phyloP scores from a whole-genome alignment of 1,140 invertebrate genomes.

The Vollenhovia emeryi region DNA sequence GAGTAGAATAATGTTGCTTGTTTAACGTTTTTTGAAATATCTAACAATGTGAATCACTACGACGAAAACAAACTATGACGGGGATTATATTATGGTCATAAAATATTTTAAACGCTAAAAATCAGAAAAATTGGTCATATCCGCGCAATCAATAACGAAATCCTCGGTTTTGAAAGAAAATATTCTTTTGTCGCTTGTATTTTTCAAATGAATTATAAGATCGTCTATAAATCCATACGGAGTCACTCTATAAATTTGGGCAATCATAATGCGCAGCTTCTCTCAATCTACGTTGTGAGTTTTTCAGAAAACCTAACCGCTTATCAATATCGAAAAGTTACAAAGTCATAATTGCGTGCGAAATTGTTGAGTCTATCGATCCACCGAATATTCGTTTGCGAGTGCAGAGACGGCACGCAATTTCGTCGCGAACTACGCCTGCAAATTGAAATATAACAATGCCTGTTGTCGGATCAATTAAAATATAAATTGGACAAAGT shows the following conservation, averaged over 20 bases:
- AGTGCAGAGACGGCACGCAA: slow-evolving; percentile 56
- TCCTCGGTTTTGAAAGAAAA: not conserved
- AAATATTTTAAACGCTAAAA: not conserved
- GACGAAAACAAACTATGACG: too few species aligned
- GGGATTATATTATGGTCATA: too few species aligned
- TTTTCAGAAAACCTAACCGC: slow-evolving; percentile 3
- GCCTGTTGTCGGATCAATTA: slow-evolving; percentile 74
- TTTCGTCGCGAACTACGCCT: slow-evolving; percentile 71
- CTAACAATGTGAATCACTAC: not conserved
- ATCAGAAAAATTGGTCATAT: not conserved
- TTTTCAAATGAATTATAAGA: not conserved
- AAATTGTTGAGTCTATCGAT: slow-evolving; percentile 45
- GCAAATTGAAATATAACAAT: slow-evolving; percentile 77
- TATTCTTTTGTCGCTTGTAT: not conserved
- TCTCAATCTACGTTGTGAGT: not conserved
- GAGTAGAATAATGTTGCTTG: not conserved
- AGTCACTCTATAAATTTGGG: not conserved
- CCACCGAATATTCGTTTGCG: slow-evolving; percentile 46
- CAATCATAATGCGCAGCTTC: not conserved
- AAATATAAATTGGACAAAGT: slow-evolving; percentile 79
- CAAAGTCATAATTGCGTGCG: slow-evolving; percentile 50
- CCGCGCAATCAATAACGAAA: not conserved
- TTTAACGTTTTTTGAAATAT: not conserved
- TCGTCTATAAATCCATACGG: not conserved
- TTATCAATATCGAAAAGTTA: slow-evolving; percentile 31